A percentile compares a stretch with the other conserved stretches of the same genome.
Conservation (phyloP, 2,888 invertebrate species). For the Bellardia pandia region DNA sequence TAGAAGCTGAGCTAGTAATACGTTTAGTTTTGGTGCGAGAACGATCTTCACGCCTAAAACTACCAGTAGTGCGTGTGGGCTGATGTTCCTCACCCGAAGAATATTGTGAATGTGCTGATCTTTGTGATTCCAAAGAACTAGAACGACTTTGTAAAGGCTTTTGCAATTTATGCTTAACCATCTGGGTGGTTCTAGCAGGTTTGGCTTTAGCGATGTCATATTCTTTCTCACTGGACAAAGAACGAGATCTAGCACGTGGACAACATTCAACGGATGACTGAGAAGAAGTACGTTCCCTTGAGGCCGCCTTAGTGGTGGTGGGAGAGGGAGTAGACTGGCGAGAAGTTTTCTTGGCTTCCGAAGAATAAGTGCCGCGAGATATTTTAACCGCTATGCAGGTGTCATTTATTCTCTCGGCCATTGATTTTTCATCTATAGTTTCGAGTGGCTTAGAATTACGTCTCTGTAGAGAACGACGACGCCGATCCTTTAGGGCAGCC, state of each 20-base stretch:
- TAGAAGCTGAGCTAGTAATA: slow-evolving; percentile 70
- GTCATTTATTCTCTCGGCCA: slow-evolving; percentile 75
- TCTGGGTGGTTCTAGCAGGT: slow-evolving; percentile 51
- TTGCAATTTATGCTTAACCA: slow-evolving; percentile 51
- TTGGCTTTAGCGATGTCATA: slow-evolving; percentile 74
- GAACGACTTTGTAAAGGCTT: slow-evolving; percentile 75
- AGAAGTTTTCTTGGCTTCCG: slow-evolving; percentile 80
- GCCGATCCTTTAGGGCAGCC: slow-evolving; percentile 82
- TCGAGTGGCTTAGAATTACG: slow-evolving; percentile 82
- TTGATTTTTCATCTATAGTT: slow-evolving; percentile 82
- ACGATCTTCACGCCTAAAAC: slow-evolving; percentile 76
- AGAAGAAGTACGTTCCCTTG: slow-evolving; percentile 80
- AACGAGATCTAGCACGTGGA: slow-evolving; percentile 80
- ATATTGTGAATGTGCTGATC: slow-evolving; percentile 75
- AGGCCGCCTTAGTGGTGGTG: slow-evolving; percentile 36
- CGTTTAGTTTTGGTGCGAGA: slow-evolving; percentile 79
- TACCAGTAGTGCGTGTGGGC: slow-evolving; percentile 54
- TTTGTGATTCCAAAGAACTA: slow-evolving; percentile 80
- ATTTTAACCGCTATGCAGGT: slow-evolving; percentile 75
- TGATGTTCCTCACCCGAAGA: slow-evolving; percentile 79
- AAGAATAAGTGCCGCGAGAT: slow-evolving; percentile 78
- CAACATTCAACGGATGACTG: slow-evolving; percentile 82
- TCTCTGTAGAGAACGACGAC: slow-evolving; percentile 80
- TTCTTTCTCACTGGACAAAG: slow-evolving; percentile 77
- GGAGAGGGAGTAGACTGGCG: slow-evolving; percentile 74